These are phyloP conservation scores for Platalea minor DNA, from an alignment of 2,797 vertebrate genomes.

Conservation along the genomic window DNA sequence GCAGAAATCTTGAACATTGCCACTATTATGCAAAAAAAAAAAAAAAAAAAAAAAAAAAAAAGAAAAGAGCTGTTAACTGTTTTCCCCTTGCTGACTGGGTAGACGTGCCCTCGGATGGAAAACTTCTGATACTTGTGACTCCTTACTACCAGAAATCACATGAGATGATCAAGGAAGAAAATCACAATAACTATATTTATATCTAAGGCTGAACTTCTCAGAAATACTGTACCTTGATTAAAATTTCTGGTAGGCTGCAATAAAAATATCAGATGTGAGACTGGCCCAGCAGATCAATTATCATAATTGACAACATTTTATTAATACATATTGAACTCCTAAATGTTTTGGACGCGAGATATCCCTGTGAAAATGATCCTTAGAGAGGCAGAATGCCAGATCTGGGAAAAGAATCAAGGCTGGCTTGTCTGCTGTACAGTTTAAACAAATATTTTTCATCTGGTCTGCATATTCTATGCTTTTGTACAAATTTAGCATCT, in stretches of 20 bases:
- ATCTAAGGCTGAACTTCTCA: conserved; percentile 82
- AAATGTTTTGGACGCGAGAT: conserved; percentile 70
- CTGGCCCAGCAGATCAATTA: conserved; percentile 77
- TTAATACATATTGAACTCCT: conserved; percentile 67
- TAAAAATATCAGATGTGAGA: conserved; percentile 79
- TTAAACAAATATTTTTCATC: conserved; percentile 71
- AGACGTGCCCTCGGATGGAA: conserved; percentile 80
- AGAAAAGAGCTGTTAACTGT: conserved; percentile 55
- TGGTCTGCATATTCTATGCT: conserved; percentile 59
- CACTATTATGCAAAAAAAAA: conserved; percentile 76
- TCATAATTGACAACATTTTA: conserved; percentile 70
- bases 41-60: background rate
- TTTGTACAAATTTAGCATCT: conserved; percentile 70
- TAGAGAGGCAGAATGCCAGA: conserved; percentile 68
- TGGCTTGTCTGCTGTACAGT: conserved; percentile 53
- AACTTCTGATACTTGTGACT: conserved; percentile 89
- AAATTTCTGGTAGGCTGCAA: conserved; percentile 81
- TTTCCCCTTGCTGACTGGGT: conserved; percentile 76
- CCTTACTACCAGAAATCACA: conserved; percentile 86
- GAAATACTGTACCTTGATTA: conserved; percentile 86
- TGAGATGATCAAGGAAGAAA: conserved; percentile 84
- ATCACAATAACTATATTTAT: conserved; percentile 86
- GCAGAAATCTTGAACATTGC: conserved; percentile 77
- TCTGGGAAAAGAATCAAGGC: conserved; percentile 66
- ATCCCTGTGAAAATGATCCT: conserved; percentile 65